phyloP scores from a whole-genome alignment of 2,797 vertebrate genomes.

The Protosalanx chinensis region DNA sequence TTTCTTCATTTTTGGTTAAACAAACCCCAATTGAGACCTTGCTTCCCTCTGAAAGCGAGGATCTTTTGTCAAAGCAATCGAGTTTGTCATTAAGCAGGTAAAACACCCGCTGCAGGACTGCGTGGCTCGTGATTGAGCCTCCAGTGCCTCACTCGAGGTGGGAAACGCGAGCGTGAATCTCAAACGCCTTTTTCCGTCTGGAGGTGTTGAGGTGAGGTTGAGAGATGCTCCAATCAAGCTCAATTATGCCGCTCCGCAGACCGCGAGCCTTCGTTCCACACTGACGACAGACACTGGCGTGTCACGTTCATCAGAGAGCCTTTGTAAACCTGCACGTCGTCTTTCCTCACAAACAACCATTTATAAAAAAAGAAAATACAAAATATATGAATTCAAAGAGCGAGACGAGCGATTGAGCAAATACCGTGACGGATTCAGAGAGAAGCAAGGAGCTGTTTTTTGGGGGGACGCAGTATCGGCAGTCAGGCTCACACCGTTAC shows the following conservation, averaged over 20 bases:
- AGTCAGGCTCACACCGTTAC: slow-evolving; percentile 51
- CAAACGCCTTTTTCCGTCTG: slow-evolving; percentile 18
- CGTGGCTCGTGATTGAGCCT: slow-evolving; percentile 28
- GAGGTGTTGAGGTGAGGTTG: slow-evolving; percentile 35
- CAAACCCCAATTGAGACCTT: slow-evolving; percentile 42
- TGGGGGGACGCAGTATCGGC: slow-evolving; percentile 39
- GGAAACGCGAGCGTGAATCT: slow-evolving; percentile 22
- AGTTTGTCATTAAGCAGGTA: slow-evolving; percentile 61
- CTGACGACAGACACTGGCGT: slow-evolving; percentile 52
- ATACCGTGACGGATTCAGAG: slow-evolving; percentile 59
- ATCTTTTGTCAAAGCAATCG: slow-evolving; percentile 60
- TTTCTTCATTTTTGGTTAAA: slow-evolving; percentile 14
- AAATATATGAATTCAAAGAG: too few species aligned
- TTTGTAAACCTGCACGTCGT: slow-evolving; percentile 39
- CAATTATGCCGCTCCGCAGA: slow-evolving; percentile 46
- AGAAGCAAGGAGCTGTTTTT: slow-evolving; percentile 47
- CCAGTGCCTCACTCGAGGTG: slow-evolving; percentile 16
- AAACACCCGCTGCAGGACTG: slow-evolving; percentile 37
- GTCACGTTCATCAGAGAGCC: slow-evolving; percentile 44
- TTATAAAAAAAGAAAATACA: too few species aligned
- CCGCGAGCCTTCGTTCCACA: slow-evolving; percentile 39
- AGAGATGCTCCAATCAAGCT: slow-evolving; percentile 53
- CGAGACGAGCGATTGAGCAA: slow-evolving; percentile 45
- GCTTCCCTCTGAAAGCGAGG: slow-evolving; percentile 37
- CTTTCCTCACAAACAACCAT: neutral